These are phyloP conservation scores for Neoaliturus tenellus DNA, from an alignment of 2,888 invertebrate genomes.

Conservation along the genomic window DNA sequence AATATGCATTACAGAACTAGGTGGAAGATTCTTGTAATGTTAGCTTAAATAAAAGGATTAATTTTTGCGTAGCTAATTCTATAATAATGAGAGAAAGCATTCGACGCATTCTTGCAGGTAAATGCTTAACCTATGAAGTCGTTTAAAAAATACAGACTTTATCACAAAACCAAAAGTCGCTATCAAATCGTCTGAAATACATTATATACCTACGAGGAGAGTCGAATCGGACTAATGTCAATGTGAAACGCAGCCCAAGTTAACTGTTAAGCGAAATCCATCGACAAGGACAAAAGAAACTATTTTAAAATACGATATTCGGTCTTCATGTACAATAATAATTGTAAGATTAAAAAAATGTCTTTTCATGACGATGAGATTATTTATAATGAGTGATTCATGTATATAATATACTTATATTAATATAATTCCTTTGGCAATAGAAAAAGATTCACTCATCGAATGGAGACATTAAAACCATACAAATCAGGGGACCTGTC, in stretches of 20 bases:
- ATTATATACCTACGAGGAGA: slow-evolving; percentile 18
- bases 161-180: slow-evolving; percentile 2
- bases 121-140: slow-evolving; percentile 36
- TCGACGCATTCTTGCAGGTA: background rate
- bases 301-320: slow-evolving; percentile 39
- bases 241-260: slow-evolving; percentile 15
- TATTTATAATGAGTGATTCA: slow-evolving; percentile 55
- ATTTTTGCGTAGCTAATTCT: slow-evolving; percentile 43
- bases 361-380: slow-evolving; percentile 54
- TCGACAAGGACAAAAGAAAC: slow-evolving; percentile 28
- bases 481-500: slow-evolving; percentile 14
- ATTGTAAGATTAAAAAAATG: slow-evolving; percentile 50
- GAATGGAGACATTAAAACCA: slow-evolving; percentile 52
- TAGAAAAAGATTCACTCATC: slow-evolving; percentile 58
- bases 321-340: slow-evolving; percentile 52
- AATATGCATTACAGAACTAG: slow-evolving; percentile 28
- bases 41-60: slow-evolving; percentile 26
- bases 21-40: slow-evolving; percentile 31
- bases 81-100: slow-evolving; percentile 43
- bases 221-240: slow-evolving; percentile 18
- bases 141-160: slow-evolving; percentile 33
- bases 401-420: slow-evolving; percentile 44
- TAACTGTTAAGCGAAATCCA: slow-evolving; percentile 37
- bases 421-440: slow-evolving; percentile 64
- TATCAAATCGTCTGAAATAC: slow-evolving; percentile 14